Conservation (phyloP, 2,113 vertebrate species). For the Glaucidium brasilianum region DNA sequence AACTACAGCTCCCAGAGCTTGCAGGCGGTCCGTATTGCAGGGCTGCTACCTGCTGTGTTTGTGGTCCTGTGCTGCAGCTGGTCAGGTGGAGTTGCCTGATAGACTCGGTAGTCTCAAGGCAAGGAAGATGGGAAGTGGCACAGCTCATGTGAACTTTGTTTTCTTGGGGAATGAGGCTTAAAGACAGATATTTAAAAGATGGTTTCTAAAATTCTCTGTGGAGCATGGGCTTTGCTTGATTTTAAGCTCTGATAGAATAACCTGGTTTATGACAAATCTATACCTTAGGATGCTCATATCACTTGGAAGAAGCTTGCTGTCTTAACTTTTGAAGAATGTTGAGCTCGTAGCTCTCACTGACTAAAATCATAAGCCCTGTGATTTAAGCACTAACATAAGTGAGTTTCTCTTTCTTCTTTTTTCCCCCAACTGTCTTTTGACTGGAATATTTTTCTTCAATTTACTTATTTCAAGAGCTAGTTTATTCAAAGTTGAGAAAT, state of each 20-base stretch:
- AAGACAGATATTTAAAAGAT: neutral
- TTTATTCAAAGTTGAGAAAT: neutral
- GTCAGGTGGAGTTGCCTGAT: neutral
- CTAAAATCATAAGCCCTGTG: neutral
- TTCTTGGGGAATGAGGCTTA: neutral
- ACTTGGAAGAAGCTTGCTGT: neutral
- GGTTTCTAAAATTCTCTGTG: neutral
- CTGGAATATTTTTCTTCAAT: neutral
- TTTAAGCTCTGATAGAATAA: neutral
- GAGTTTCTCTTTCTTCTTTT: neutral
- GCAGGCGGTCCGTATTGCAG: neutral
- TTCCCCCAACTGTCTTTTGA: neutral
- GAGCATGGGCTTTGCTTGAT: neutral
- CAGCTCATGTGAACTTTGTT: neutral
- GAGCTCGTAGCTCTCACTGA: neutral
- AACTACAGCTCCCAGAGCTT: neutral
- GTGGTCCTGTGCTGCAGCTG: neutral
- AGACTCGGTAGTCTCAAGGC: accelerated
- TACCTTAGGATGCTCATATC: neutral
- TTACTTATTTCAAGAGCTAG: neutral
- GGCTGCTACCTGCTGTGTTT: neutral
- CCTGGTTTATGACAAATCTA: neutral
- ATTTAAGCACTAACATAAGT: neutral
- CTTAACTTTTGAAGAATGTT: neutral
- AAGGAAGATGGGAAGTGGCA: neutral